These are phyloP conservation scores for Notolepis coatsorum DNA, from an alignment of 2,797 vertebrate species.

Conservation along the genomic window DNA sequence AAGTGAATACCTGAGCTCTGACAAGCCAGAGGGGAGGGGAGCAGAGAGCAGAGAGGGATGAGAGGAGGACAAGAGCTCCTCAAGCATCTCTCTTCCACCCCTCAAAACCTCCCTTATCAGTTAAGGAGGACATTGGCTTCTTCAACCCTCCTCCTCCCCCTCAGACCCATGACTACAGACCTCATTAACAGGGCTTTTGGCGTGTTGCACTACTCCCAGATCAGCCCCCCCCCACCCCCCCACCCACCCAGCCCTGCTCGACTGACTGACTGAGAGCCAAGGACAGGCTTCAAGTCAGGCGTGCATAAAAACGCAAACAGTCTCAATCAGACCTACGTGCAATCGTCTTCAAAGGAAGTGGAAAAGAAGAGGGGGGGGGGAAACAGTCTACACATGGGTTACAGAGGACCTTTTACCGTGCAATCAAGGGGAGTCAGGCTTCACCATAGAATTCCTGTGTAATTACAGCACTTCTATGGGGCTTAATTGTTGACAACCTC, in stretches of 20 bases:
- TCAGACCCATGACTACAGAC: slow-evolving; percentile 44
- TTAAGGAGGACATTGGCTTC: slow-evolving; percentile 55
- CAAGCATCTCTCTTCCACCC: slow-evolving; percentile 58
- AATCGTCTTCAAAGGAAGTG: slow-evolving; percentile 23
- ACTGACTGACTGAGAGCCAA: slow-evolving; percentile 41
- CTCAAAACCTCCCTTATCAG: slow-evolving; percentile 62
- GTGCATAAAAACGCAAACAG: slow-evolving; percentile 34
- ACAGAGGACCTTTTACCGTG: slow-evolving; percentile 23
- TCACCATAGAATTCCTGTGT: slow-evolving; percentile 42
- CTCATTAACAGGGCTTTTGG: slow-evolving; percentile 67
- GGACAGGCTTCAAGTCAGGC: slow-evolving; percentile 36
- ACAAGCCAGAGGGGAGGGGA: slow-evolving; percentile 43
- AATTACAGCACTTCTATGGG: slow-evolving; percentile 43
- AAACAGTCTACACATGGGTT: slow-evolving; percentile 27
- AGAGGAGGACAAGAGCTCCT: slow-evolving; percentile 62
- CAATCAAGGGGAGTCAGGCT: slow-evolving; percentile 38
- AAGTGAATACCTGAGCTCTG: slow-evolving; percentile 67
- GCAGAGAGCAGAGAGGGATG: slow-evolving; percentile 30
- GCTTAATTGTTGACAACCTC: slow-evolving; percentile 47
- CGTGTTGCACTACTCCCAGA: slow-evolving; percentile 36
- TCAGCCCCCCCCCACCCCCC: slow-evolving; percentile 41
- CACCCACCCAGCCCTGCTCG: slow-evolving; percentile 28
- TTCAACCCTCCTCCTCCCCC: slow-evolving; percentile 49
- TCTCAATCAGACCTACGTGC: slow-evolving; percentile 18
- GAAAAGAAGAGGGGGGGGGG: neutral